Evolutionary conservation across 2,888 invertebrate genomes (phyloP), one percentile per base, ranked within the genome.

Genomic region (Buathra laborator): DNA sequence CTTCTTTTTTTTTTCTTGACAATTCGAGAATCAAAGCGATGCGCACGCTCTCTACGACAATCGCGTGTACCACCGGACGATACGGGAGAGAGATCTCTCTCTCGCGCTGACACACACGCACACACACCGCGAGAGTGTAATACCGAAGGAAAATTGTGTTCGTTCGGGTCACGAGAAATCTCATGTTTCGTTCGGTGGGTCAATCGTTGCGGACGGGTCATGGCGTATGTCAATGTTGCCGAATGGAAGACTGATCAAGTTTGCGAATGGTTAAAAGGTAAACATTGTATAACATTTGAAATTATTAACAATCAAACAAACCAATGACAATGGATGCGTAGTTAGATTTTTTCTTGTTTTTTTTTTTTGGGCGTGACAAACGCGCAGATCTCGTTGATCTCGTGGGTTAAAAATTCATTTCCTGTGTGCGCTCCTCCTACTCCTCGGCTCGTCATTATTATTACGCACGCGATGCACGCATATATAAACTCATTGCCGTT

Each of bases 161-260:
- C 75, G 48, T 59, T 81, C 68, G 72, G 83, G 81, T 80, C 85
- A 81, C 85, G 79, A 72, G 81, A 81, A 86, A 83, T 86, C 80
- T 86, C 85, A 86, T 87, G 88, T 86, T 86, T 82, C 83, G 86
- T 78, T 83, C 62, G 72, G 81, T 78, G 82, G 81, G 78, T 81
- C 77, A 85, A 86, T 83, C 79, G 83, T 85, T 64, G 79, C 75
- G 53, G 67, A 84, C 88, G 88, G 90, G 90, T 90, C 91, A 97
- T 97, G 97, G 97, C 97, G 93, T 97, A 97, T 94, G 97, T 97
- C 90, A 97, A 97, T 94, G 97, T 98, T 90, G 97, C 96, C 90
- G 98, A 98, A 94, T 98, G 98, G 98, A 96, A 97, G 90, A 97
- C 97, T 81, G 97, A 98, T 92, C 97, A 98, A 95, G 98, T 98